These are phyloP conservation scores for Eublepharis macularius DNA, from an alignment of 2,113 vertebrate genomes.

Conservation along the genomic window DNA sequence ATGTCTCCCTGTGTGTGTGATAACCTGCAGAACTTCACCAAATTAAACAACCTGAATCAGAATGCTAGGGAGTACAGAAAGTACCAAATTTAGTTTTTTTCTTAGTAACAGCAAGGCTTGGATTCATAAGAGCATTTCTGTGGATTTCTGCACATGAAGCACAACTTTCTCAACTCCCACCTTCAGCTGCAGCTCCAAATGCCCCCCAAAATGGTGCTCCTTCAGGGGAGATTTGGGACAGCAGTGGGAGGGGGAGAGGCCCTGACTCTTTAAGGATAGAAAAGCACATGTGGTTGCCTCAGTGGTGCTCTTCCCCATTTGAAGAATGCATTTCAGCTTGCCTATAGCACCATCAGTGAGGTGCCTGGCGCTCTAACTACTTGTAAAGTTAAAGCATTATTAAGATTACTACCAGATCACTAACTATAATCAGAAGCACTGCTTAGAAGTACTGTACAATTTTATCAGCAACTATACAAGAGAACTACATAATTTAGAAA, in stretches of 20 bases:
- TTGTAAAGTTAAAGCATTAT: neutral
- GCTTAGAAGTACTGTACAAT: neutral
- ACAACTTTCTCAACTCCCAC: no score
- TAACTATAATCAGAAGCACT: neutral
- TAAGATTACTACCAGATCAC: neutral
- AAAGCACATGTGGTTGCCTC: neutral
- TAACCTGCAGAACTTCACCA: neutral
- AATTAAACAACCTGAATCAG: neutral
- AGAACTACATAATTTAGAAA: neutral
- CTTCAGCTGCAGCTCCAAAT: no score
- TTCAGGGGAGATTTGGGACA: no score
- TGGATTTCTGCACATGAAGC: no score
- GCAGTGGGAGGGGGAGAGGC: no score
- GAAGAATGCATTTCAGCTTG: neutral
- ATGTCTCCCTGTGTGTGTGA: neutral
- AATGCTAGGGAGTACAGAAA: neutral
- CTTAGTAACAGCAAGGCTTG: neutral
- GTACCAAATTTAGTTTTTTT: neutral
- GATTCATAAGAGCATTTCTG: no score
- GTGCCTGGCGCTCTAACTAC: neutral
- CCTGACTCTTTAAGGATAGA: neutral
- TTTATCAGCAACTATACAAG: neutral
- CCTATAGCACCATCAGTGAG: neutral
- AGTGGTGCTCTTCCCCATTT: neutral
- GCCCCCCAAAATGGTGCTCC: no score